These are phyloP conservation scores for Nanorana parkeri DNA, from an alignment of 2,113 vertebrate species.

Conservation along the genomic window DNA sequence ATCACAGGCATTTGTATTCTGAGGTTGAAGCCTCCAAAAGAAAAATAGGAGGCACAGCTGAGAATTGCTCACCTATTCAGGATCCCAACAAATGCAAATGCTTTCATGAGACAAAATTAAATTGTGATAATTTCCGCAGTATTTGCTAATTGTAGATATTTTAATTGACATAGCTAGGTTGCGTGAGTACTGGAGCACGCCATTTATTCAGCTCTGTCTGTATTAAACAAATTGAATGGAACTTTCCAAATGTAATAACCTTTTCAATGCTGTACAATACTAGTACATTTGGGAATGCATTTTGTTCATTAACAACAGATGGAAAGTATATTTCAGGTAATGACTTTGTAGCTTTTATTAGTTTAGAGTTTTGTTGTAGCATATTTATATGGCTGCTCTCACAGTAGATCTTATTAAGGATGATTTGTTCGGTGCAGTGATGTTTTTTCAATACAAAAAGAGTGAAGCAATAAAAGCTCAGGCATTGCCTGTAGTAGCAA, in stretches of 20 bases:
- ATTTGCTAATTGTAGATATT: constrained; percentile 5
- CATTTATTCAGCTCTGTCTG: background rate
- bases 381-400: too few relatives aligned
- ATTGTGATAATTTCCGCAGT: background rate
- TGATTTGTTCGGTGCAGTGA: background rate
- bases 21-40: background rate
- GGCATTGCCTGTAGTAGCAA: too few relatives aligned
- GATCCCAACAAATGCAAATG: background rate
- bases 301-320: too few relatives aligned
- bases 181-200: background rate
- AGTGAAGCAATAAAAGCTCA: too few relatives aligned
- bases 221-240: background rate
- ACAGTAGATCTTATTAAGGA: background rate
- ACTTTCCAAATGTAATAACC: background rate
- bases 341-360: background rate
- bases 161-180: background rate
- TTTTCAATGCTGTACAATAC: background rate
- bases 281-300: too few relatives aligned
- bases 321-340: background rate
- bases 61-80: background rate
- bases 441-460: too few relatives aligned
- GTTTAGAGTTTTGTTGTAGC: background rate
- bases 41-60: constrained; percentile 21
- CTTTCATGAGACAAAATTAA: background rate
- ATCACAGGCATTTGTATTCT: constrained; percentile 52